phyloP scores from a whole-genome alignment of 2,888 invertebrate genomes.

The Pogonocherus hispidulus region DNA sequence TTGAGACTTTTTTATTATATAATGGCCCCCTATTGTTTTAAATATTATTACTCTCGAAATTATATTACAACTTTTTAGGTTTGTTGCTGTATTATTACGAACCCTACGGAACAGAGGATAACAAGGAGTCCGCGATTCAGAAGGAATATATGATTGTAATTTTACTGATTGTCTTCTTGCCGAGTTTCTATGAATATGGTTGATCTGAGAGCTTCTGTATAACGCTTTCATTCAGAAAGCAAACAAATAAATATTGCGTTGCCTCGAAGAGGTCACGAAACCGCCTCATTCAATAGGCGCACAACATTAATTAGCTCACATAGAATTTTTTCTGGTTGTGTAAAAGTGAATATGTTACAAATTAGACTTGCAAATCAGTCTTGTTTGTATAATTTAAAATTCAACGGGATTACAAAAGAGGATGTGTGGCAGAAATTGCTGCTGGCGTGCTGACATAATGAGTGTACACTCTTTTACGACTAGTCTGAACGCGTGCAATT shows the following conservation, averaged over 20 bases:
- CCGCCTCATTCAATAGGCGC: neutral
- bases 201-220: too few relatives aligned
- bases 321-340: conserved; percentile 12
- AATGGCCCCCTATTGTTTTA: too few relatives aligned
- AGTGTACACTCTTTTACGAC: neutral
- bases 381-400: conserved; percentile 17
- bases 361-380: conserved; percentile 23
- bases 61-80: too few relatives aligned
- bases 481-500: neutral
- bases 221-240: neutral
- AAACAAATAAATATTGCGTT: conserved; percentile 9
- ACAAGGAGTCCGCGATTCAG: too few relatives aligned
- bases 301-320: conserved; percentile 7
- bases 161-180: too few relatives aligned
- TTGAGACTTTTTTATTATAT: too few relatives aligned
- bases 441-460: neutral
- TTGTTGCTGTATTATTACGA: too few relatives aligned
- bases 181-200: too few relatives aligned
- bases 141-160: too few relatives aligned
- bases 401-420: conserved; percentile 11
- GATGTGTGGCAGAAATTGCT: conserved; percentile 8
- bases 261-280: neutral
- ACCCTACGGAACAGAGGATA: too few relatives aligned
- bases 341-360: conserved; percentile 14
- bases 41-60: too few relatives aligned